A percentile compares a stretch with the other conserved stretches of the same genome.
These are phyloP conservation scores for Mellilla xanthometata DNA, from an alignment of 2,888 invertebrate genomes.

Conservation along the genomic window DNA sequence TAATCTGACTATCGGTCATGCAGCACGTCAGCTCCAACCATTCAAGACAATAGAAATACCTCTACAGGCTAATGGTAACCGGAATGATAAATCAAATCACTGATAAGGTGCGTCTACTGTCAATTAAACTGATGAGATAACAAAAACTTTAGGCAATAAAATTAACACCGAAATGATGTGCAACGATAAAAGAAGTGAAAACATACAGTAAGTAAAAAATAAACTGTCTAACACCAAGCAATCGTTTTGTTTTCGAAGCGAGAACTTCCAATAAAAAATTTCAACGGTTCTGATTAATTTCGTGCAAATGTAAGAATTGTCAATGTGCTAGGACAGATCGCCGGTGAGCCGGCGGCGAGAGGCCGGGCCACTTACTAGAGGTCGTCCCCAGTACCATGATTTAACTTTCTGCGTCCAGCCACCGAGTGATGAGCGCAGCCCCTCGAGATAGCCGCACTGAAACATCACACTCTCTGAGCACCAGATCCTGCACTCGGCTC, in stretches of 20 bases:
- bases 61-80: conserved; percentile 72
- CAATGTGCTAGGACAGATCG: conserved; percentile 78
- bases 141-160: conserved; percentile 52
- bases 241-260: conserved; percentile 70
- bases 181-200: conserved; percentile 72
- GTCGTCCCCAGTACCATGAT: conserved; percentile 98
- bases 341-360: conserved; percentile 66
- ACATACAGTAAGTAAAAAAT: conserved; percentile 59
- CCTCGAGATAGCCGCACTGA: conserved; percentile 96
- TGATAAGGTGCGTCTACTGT: conserved; percentile 60
- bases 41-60: conserved; percentile 58
- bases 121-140: conserved; percentile 50
- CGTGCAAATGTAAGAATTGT: conserved; percentile 77
- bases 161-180: conserved; percentile 74
- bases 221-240: conserved; percentile 74
- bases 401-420: conserved; percentile 98
- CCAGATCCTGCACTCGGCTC: conserved; percentile 49
- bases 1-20: conserved; percentile 56
- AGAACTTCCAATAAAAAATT: conserved; percentile 65
- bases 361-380: conserved; percentile 93
- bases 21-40: conserved; percentile 63
- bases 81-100: conserved; percentile 53
- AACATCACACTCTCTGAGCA: conserved; percentile 84
- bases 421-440: conserved; percentile 96
- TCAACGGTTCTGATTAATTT: conserved; percentile 52